These are phyloP conservation scores for Danio albolineatus DNA, from an alignment of 2,797 vertebrate species.

Conservation along the genomic window DNA sequence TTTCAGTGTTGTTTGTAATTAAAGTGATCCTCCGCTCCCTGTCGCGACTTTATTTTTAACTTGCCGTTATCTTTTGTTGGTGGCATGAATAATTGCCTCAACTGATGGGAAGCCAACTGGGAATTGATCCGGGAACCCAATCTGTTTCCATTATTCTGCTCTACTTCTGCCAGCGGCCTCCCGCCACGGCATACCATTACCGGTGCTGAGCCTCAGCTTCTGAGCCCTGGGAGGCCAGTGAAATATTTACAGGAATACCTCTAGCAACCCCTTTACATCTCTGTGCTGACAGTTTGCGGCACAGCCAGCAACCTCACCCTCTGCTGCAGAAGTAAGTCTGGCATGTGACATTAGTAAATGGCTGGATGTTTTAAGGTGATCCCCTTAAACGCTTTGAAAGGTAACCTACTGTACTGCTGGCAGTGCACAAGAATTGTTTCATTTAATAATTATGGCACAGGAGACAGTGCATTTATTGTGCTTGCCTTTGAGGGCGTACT, in stretches of 20 bases:
- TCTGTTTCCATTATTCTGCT: slow-evolving; percentile 63
- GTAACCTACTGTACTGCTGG: background rate
- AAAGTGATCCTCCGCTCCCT: slow-evolving; percentile 31
- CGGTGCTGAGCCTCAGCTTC: slow-evolving; percentile 23
- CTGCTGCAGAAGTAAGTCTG: background rate
- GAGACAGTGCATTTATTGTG: background rate
- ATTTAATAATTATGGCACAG: background rate
- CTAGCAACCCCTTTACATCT: slow-evolving; percentile 53
- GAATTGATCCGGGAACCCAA: slow-evolving; percentile 58
- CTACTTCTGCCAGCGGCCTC: slow-evolving; percentile 62
- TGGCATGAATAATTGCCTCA: slow-evolving; percentile 60
- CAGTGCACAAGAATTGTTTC: background rate
- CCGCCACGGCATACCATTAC: slow-evolving; percentile 40
- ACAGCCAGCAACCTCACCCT: slow-evolving; percentile 2
- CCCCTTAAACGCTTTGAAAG: background rate
- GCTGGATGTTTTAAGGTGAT: slow-evolving; percentile 1
- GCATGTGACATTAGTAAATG: slow-evolving; percentile 2
- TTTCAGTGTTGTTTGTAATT: slow-evolving; percentile 54
- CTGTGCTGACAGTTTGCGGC: slow-evolving; percentile 13
- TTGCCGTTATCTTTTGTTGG: slow-evolving; percentile 44
- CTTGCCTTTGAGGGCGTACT: background rate
- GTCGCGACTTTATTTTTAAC: slow-evolving; percentile 52
- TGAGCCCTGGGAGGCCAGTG: slow-evolving; percentile 30
- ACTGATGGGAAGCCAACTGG: slow-evolving; percentile 57
- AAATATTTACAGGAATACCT: slow-evolving; percentile 56